A percentile compares a stretch with the other conserved stretches of the same genome.
These are phyloP conservation scores for Microcebus griseorufus DNA, from an alignment of 2,113 vertebrate genomes.

Conservation along the genomic window DNA sequence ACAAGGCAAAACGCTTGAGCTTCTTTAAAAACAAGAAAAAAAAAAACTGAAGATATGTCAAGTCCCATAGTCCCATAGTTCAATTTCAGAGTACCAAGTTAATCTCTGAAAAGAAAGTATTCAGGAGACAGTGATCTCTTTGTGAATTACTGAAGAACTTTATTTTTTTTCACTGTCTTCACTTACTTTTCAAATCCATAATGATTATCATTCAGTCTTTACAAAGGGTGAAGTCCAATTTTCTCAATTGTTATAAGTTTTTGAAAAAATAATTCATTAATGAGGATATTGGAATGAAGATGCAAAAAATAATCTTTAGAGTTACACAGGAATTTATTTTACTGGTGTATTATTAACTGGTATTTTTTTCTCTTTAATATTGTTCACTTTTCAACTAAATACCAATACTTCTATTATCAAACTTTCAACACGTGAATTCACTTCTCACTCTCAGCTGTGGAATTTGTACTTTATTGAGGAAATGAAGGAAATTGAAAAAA, in stretches of 20 bases:
- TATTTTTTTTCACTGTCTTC: neutral
- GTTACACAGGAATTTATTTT: neutral
- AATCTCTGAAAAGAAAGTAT: neutral
- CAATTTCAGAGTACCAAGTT: conserved; percentile 19
- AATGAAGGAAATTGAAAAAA: neutral
- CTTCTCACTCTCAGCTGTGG: neutral
- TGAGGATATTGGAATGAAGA: neutral
- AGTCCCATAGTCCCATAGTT: neutral
- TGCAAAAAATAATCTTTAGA: neutral
- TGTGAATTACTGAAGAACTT: neutral
- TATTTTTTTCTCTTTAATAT: neutral
- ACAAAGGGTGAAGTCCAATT: neutral
- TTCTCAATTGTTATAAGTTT: neutral
- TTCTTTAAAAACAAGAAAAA: neutral
- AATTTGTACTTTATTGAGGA: neutral
- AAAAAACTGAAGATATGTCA: neutral
- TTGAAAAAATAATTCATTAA: neutral
- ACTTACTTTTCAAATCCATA: neutral
- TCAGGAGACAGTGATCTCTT: neutral
- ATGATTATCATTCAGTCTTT: neutral
- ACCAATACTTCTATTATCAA: neutral
- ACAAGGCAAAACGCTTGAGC: conserved; percentile 2
- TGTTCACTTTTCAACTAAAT: neutral
- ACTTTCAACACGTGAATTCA: neutral
- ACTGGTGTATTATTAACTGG: neutral